A percentile compares a stretch with the other conserved stretches of the same genome.
These are phyloP conservation scores for Equus przewalskii DNA, from an alignment of 2,113 vertebrate species.

Conservation along the genomic window DNA sequence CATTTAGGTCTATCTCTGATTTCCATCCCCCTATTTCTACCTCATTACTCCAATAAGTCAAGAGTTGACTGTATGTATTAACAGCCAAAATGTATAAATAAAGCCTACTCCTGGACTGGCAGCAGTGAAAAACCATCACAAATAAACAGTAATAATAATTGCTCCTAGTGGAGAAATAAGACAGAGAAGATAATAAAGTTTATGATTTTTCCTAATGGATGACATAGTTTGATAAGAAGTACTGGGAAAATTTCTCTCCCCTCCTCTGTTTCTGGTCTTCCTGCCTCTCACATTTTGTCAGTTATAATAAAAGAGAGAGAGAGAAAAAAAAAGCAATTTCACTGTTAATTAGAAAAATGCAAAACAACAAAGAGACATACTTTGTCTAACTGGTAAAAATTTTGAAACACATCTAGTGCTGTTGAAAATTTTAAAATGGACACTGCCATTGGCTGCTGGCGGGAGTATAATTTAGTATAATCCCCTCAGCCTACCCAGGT, in stretches of 20 bases:
- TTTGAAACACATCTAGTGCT: background rate
- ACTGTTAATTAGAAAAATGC: background rate
- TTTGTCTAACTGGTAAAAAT: background rate
- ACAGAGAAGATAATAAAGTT: background rate
- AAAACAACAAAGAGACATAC: conserved; percentile 3
- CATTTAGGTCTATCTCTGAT: background rate
- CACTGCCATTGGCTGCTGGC: background rate
- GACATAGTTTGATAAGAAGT: conserved; percentile 27
- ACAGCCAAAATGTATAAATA: background rate
- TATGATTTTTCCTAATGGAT: background rate
- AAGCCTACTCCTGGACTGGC: background rate
- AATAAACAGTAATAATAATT: background rate
- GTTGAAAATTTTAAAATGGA: background rate
- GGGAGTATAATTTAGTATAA: background rate
- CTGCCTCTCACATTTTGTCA: background rate
- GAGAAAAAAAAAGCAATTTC: background rate
- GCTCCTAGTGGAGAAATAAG: background rate
- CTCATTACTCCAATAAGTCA: background rate
- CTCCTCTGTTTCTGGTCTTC: background rate
- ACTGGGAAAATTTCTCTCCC: background rate
- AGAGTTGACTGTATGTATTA: background rate
- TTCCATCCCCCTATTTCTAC: background rate
- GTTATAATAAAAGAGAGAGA: background rate
- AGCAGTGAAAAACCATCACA: conserved; percentile 4
- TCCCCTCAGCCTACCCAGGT: background rate